A percentile compares a stretch with the other conserved stretches of the same genome.
Conservation (phyloP, 2,888 invertebrate species). For the Leucophenga montana region DNA sequence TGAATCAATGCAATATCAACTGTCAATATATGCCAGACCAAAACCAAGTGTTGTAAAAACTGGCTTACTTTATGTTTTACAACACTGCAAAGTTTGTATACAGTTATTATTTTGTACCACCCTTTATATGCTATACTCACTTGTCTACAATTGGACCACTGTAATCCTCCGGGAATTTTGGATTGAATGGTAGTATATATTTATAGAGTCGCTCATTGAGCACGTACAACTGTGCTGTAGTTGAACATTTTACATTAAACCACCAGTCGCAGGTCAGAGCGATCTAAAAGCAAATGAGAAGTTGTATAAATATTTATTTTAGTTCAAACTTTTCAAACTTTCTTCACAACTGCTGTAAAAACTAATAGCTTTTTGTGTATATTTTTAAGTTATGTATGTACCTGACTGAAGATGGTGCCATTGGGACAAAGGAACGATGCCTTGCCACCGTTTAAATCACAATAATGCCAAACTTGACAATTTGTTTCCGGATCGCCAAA, state of each 20-base stretch:
- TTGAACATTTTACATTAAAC: slow-evolving; percentile 91
- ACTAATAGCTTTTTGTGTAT: background rate
- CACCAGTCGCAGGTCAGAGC: slow-evolving; percentile 93
- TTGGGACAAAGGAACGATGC: slow-evolving; percentile 92
- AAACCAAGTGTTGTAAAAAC: no score
- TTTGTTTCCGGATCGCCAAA: slow-evolving; percentile 90
- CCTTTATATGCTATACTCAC: slow-evolving; percentile 73
- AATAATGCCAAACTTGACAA: slow-evolving; percentile 95
- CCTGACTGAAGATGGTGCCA: slow-evolving; percentile 91
- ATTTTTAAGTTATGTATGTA: slow-evolving; percentile 33
- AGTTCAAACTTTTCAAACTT: background rate
- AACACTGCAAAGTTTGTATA: background rate
- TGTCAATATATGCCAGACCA: no score
- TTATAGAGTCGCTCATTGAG: slow-evolving; percentile 91
- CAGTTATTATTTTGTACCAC: background rate
- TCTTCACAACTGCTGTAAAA: no score
- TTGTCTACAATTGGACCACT: slow-evolving; percentile 90
- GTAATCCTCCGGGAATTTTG: slow-evolving; percentile 92
- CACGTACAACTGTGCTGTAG: slow-evolving; percentile 88
- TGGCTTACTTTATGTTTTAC: no score
- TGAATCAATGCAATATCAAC: no score
- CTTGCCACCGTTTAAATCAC: slow-evolving; percentile 91
- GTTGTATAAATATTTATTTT: background rate
- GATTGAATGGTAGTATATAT: slow-evolving; percentile 88
- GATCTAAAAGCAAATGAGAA: slow-evolving; percentile 72